Evolutionary conservation across 2,888 invertebrate genomes (phyloP).

Genomic region (Xestia c-nigrum): DNA sequence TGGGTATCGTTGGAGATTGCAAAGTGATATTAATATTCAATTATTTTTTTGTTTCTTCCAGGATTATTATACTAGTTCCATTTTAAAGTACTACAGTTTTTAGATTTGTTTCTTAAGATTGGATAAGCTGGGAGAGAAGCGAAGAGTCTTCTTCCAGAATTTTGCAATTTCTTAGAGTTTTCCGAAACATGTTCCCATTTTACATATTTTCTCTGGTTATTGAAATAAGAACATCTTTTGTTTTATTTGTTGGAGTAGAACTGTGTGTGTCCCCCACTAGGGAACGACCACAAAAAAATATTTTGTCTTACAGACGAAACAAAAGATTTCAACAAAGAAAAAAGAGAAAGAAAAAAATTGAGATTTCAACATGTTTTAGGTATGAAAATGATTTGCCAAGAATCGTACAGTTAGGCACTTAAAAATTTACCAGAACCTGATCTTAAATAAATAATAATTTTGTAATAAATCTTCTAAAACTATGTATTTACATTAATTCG

Average conservation of each 20-base stretch:
- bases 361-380: not conserved
- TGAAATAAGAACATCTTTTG: not conserved
- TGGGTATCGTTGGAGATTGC: conserved; percentile 24
- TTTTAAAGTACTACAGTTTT: not conserved
- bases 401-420: not conserved
- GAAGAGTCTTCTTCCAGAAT: too few relatives aligned
- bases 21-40: conserved; percentile 29
- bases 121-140: not conserved
- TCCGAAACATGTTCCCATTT: too few relatives aligned
- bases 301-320: not conserved
- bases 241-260: not conserved
- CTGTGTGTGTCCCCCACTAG: not conserved
- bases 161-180: too few relatives aligned
- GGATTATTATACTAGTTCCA: not conserved
- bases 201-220: not conserved
- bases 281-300: not conserved
- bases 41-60: not conserved
- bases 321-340: not conserved
- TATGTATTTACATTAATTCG: conserved; percentile 63
- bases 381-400: not conserved
- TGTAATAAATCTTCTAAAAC: conserved; percentile 55
- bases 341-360: not conserved
- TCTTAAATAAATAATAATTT: conserved; percentile 28
- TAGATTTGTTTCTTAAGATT: not conserved
- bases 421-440: not conserved